phyloP scores from a whole-genome alignment of 1,140 invertebrate genomes.

The Ditylenchus dipsaci region DNA sequence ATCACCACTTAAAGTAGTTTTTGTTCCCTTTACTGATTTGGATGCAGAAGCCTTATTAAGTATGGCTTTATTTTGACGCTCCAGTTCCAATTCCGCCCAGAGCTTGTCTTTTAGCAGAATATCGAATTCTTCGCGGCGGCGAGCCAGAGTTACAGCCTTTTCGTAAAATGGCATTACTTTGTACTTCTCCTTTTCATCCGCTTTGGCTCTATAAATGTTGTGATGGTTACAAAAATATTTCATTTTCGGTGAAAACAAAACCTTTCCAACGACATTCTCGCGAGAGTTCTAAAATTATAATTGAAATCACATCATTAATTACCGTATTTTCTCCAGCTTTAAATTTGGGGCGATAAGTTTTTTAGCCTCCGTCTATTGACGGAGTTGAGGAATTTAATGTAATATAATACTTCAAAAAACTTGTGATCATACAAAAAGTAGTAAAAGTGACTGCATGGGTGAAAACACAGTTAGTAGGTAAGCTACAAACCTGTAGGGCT shows the following conservation, averaged over 20 bases:
- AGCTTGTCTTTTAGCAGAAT: slow-evolving; percentile 39
- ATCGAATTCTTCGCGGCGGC: slow-evolving; percentile 26
- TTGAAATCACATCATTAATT: no score
- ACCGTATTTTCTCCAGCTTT: no score
- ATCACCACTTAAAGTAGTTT: no score
- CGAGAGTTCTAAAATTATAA: no score
- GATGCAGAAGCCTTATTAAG: not conserved
- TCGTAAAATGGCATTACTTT: slow-evolving; percentile 3
- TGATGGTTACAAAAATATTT: no score
- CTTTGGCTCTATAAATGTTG: not conserved
- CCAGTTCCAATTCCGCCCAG: not conserved
- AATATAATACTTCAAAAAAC: not conserved
- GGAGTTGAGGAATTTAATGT: no score
- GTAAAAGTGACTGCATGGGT: no score
- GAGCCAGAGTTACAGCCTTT: slow-evolving; percentile 9
- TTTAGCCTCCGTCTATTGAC: no score
- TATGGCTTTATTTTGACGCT: not conserved
- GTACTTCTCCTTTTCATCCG: not conserved
- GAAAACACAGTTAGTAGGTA: no score
- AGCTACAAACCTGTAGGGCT: slow-evolving; percentile 24
- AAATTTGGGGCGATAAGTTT: no score
- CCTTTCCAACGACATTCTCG: no score
- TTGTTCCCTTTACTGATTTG: not conserved
- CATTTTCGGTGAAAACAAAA: no score
- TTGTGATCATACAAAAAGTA: not conserved